Conservation (phyloP, 2,797 vertebrate species). For the Premnoplex brunnescens region DNA sequence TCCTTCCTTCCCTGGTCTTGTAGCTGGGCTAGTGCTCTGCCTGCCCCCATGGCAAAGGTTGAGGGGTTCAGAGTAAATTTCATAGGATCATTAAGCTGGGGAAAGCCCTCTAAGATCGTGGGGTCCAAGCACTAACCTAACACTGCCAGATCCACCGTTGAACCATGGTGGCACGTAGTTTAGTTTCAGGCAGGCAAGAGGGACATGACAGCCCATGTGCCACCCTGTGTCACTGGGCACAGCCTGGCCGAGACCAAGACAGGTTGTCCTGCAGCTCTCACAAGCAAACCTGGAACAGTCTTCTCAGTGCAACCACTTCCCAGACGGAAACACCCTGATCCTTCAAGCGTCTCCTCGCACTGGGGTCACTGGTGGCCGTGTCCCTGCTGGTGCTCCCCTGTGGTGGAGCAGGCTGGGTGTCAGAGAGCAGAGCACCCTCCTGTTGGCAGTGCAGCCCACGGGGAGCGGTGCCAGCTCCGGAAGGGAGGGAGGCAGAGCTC, state of each 20-base stretch:
- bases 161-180: rapidly evolving
- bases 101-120: not conserved
- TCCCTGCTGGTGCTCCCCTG: not conserved
- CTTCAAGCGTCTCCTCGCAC: not conserved
- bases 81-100: not conserved
- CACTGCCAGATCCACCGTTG: not conserved
- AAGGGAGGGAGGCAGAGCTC: not conserved
- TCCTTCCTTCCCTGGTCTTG: not conserved
- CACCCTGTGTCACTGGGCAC: not conserved
- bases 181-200: not conserved
- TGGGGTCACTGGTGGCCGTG: rapidly evolving
- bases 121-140: not conserved
- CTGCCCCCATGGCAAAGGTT: not conserved
- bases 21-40: not conserved
- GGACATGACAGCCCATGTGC: not conserved
- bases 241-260: not conserved
- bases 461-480: not conserved
- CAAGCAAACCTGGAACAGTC: not conserved
- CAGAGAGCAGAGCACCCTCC: not conserved
- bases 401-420: rapidly evolving
- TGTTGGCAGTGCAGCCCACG: not conserved
- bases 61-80: not conserved
- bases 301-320: not conserved
- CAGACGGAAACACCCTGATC: not conserved
- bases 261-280: not conserved